phyloP scores from a whole-genome alignment of 2,888 invertebrate species.

The Yponomeuta plumbellus region DNA sequence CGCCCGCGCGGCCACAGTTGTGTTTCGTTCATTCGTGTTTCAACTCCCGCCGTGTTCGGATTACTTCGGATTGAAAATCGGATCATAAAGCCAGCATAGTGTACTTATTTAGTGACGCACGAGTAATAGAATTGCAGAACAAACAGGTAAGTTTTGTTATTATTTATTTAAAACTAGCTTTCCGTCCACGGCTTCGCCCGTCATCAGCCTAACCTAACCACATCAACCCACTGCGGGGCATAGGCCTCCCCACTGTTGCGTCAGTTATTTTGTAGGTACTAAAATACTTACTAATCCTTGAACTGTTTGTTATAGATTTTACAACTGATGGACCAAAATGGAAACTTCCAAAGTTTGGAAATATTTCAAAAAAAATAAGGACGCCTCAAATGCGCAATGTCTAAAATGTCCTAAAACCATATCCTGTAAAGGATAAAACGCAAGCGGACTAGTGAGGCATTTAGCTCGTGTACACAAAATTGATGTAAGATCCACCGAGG shows the following conservation, averaged over 20 bases:
- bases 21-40: slow-evolving; percentile 16
- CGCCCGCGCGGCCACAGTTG: neutral
- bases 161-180: slow-evolving; percentile 3
- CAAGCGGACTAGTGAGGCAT: slow-evolving; percentile 19
- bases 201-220: slow-evolving; percentile 10
- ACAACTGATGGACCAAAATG: slow-evolving; percentile 8
- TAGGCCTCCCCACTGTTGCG: slow-evolving; percentile 11
- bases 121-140: slow-evolving; percentile 13
- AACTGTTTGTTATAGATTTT: slow-evolving; percentile 14
- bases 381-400: slow-evolving; percentile 17
- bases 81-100: too few relatives aligned
- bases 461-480: slow-evolving; percentile 17
- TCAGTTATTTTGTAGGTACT: slow-evolving; percentile 5
- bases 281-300: slow-evolving; percentile 5
- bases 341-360: slow-evolving; percentile 21
- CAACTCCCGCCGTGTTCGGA: slow-evolving; percentile 13
- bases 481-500: slow-evolving; percentile 8
- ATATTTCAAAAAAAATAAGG: slow-evolving; percentile 21
- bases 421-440: slow-evolving; percentile 17
- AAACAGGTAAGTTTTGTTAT: slow-evolving; percentile 18
- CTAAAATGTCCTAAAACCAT: slow-evolving; percentile 14
- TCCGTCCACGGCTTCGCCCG: too few relatives aligned
- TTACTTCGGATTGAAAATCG: neutral
- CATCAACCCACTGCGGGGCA: slow-evolving; percentile 15
- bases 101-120: too few relatives aligned